Evolutionary conservation across 2,888 invertebrate species (phyloP), one percentile per base, ranked within the genome.

Genomic region (Lasius platythorax): DNA sequence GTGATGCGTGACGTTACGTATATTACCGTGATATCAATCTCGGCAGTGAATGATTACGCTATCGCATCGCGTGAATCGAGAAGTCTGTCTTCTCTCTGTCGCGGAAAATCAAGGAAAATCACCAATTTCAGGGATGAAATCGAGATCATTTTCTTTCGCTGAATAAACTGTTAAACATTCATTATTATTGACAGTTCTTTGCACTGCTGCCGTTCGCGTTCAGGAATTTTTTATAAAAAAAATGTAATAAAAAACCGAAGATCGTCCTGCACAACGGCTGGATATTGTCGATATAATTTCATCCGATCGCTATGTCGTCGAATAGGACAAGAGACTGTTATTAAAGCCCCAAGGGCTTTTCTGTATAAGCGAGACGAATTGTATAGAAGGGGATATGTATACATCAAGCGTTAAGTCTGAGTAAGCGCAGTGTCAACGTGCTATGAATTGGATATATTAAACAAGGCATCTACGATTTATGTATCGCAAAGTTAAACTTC

Each of bases 351-450:
- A 33, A 66, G 33, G 67, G 28, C 73, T 87, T 87, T 81, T 50
- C 72, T 12, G 37, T 9, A 28, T n/a, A 61, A 75, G 66, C 61
- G 53, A 30, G 37, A 72, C 40, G 37, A 76, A 28, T 79, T 63
- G 81, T 63, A 63, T n/a, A 46, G 43, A 58, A 43, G 78, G 46
- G 84, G 18, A 72, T 79, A 68, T 37, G 83, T 18, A 18, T 53
- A 68, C 15, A 23, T 74, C 85, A 79, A 73, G 50, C 87, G 88
- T 85, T 88, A 85, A 90, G 81, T 67, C 56, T 53, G 86, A 89
- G 90, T 89, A 91, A 79, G 86, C 85, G 82, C 82, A 76, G 18
- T 28, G 61, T 78, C 18, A 53, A 43, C 76, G 53, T 50, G 64
- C 72, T 72, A 64, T 70, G 58, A 84, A 84, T 87, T 56, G 75